A percentile compares a stretch with the other conserved stretches of the same genome.
Conservation (phyloP, 2,113 vertebrate species). For the Vidua macroura region DNA sequence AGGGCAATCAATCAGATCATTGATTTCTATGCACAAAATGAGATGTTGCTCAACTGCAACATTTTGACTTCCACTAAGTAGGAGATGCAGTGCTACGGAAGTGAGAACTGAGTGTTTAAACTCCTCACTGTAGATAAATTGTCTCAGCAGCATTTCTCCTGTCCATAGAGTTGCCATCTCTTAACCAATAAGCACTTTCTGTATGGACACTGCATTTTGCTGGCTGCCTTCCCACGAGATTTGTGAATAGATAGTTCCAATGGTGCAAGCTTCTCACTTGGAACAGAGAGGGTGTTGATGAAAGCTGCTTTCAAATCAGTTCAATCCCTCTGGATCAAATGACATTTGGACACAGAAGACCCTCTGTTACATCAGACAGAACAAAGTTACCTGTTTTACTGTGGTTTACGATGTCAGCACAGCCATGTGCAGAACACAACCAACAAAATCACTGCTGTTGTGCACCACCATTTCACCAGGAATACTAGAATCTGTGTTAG, state of each 20-base stretch:
- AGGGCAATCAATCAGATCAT: conserved; percentile 1
- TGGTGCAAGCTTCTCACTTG: neutral
- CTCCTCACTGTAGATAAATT: neutral
- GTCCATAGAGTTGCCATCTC: neutral
- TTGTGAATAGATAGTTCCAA: conserved; percentile 7
- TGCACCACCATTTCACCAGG: neutral
- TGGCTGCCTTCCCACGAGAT: neutral
- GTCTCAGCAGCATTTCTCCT: neutral
- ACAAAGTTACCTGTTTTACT: neutral
- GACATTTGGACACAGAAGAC: neutral
- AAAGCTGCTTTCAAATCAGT: conserved; percentile 8
- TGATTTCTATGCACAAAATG: neutral
- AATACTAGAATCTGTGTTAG: neutral
- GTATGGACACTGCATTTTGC: neutral
- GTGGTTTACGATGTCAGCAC: neutral
- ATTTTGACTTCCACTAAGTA: neutral
- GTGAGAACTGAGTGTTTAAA: neutral
- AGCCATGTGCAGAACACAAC: neutral
- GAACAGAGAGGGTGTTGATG: neutral
- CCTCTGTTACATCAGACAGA: neutral
- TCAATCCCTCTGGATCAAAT: neutral
- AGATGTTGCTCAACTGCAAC: neutral
- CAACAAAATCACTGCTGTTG: neutral
- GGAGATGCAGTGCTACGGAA: neutral
- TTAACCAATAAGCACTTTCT: neutral